These are phyloP conservation scores for Echiichthys vipera DNA, from an alignment of 2,797 vertebrate genomes.

Conservation along the genomic window DNA sequence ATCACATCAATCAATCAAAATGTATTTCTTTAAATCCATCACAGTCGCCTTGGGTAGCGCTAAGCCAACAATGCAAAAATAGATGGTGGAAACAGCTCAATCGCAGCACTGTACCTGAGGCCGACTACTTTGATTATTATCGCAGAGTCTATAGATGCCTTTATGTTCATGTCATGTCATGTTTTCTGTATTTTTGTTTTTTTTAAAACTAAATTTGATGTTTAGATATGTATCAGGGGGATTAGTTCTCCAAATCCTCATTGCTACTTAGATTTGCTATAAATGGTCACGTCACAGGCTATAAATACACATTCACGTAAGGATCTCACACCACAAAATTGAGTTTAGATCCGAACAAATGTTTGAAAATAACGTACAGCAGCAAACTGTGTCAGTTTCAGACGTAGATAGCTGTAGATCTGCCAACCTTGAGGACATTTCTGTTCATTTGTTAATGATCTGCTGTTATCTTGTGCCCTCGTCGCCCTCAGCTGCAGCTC, in stretches of 20 bases:
- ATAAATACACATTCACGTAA: not conserved
- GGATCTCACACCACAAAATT: not conserved
- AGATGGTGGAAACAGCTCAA: too few relatives aligned
- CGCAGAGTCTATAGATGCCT: not conserved
- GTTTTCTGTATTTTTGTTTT: too few relatives aligned
- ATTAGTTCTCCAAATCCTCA: not conserved
- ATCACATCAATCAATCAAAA: too few relatives aligned
- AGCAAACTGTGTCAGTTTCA: not conserved
- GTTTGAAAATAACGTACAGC: not conserved
- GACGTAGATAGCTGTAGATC: not conserved
- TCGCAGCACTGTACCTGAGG: too few relatives aligned
- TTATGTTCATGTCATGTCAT: too few relatives aligned
- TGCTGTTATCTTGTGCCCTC: constrained; percentile 31
- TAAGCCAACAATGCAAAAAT: too few relatives aligned
- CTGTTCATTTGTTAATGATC: constrained; percentile 35
- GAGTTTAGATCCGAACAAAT: not conserved
- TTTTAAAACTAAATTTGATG: not conserved
- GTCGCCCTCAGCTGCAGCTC: constrained; percentile 23
- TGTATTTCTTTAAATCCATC: too few relatives aligned
- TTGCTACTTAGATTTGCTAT: not conserved
- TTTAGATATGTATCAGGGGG: not conserved
- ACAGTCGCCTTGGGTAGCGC: too few relatives aligned
- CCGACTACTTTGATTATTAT: not conserved
- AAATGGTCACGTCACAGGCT: not conserved
- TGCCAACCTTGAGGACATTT: constrained; percentile 2